phyloP scores from a whole-genome alignment of 2,113 vertebrate species.

The Benitochromis conjunctus region DNA sequence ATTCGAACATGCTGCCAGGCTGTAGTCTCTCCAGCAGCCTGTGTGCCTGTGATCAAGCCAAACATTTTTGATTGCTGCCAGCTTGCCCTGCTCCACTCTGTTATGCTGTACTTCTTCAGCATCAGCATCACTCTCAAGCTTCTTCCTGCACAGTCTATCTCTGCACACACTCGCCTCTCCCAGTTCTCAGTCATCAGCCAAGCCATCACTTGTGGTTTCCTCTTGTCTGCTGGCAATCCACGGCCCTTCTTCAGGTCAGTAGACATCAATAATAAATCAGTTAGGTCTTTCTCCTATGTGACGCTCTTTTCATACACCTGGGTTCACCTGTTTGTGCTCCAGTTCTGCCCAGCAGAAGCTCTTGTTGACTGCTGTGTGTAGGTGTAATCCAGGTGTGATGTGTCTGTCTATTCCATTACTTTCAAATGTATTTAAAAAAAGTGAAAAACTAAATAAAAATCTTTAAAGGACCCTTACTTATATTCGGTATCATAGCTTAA shows the following conservation, averaged over 20 bases:
- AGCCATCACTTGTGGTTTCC: neutral
- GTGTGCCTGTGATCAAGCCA: neutral
- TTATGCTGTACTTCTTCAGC: neutral
- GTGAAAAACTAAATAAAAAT: neutral
- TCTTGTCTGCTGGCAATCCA: neutral
- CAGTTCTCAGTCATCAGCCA: neutral
- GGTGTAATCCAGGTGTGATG: neutral
- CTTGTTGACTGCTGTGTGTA: neutral
- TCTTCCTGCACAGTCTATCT: neutral
- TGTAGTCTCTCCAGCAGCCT: neutral
- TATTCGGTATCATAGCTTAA: neutral
- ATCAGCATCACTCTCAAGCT: neutral
- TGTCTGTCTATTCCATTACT: neutral
- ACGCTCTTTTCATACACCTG: neutral
- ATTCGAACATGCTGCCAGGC: neutral
- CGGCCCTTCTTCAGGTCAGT: neutral
- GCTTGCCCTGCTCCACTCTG: neutral
- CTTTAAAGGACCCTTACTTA: accelerated
- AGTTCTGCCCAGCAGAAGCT: too few relatives aligned
- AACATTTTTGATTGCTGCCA: neutral
- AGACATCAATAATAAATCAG: neutral
- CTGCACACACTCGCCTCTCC: neutral
- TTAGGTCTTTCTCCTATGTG: accelerated
- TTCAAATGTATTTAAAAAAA: neutral
- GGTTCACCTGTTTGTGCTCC: neutral